phyloP scores from a whole-genome alignment of 2,888 invertebrate genomes.

The Xestobium rufovillosum region DNA sequence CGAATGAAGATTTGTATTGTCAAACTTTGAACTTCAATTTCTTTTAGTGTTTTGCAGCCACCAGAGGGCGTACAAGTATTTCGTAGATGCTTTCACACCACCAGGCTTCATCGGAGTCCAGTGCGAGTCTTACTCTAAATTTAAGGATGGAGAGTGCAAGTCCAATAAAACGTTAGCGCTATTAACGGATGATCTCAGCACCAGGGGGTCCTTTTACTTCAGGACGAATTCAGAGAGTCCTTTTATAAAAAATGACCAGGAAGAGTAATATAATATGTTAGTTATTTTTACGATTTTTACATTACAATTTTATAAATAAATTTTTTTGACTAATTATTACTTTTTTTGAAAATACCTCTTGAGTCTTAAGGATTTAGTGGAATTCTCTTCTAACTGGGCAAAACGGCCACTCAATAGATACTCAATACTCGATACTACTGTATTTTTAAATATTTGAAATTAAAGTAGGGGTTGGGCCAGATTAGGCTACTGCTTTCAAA shows the following conservation, averaged over 20 bases:
- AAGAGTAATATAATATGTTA: too few species aligned
- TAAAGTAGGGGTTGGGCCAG: too few species aligned
- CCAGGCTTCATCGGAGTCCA: background rate
- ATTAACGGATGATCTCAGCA: conserved; percentile 5
- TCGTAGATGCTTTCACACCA: background rate
- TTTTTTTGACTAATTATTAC: too few species aligned
- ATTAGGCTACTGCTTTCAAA: too few species aligned
- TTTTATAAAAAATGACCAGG: conserved; percentile 6
- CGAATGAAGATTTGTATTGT: background rate
- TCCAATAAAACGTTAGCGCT: conserved; percentile 5
- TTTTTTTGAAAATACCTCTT: too few species aligned
- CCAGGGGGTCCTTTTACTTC: conserved; percentile 8
- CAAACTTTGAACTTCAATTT: background rate
- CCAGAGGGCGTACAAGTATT: background rate
- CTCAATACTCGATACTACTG: too few species aligned
- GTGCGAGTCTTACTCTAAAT: conserved; percentile 2
- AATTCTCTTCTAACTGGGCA: too few species aligned
- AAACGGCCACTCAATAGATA: too few species aligned
- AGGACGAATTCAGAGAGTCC: conserved; percentile 7
- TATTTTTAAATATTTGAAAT: too few species aligned
- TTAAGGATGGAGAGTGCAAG: background rate
- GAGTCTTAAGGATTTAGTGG: too few species aligned
- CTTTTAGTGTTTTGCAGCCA: background rate
- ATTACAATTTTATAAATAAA: too few species aligned
- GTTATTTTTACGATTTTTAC: too few species aligned